phyloP scores from a whole-genome alignment of 1,140 invertebrate genomes.

The Paraescarpia echinospica region DNA sequence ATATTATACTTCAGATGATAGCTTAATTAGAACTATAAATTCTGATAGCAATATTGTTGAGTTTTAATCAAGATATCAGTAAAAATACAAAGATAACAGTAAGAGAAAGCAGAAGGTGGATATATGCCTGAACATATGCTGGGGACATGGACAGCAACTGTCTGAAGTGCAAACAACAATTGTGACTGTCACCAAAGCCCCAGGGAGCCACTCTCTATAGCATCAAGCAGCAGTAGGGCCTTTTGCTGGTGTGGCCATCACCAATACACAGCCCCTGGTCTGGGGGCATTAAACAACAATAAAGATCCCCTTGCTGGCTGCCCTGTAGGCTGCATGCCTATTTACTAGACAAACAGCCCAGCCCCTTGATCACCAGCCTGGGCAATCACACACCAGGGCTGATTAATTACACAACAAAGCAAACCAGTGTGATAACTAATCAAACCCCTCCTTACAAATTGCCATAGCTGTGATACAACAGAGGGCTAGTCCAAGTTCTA shows the following conservation, averaged over 20 bases:
- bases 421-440: conserved; percentile 1
- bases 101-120: neutral
- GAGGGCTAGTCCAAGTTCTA: neutral
- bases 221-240: neutral
- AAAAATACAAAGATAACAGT: neutral
- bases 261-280: neutral
- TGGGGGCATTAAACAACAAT: neutral
- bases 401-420: conserved; percentile 6
- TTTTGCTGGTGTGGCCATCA: neutral
- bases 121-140: neutral
- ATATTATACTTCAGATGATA: too few species aligned
- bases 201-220: neutral
- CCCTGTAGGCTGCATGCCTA: neutral
- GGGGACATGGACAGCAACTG: neutral
- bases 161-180: neutral
- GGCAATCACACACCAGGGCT: neutral
- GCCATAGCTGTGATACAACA: neutral
- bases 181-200: neutral
- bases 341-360: neutral
- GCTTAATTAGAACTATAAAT: too few species aligned
- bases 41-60: neutral
- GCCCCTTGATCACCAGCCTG: neutral
- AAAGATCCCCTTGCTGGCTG: neutral
- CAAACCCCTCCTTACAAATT: neutral
- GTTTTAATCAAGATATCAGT: neutral